Percentiles rank a stretch among this genome's conserved stretches.
These are phyloP conservation scores for Melanostoma scalare DNA, from an alignment of 2,888 invertebrate genomes.

Conservation along the genomic window DNA sequence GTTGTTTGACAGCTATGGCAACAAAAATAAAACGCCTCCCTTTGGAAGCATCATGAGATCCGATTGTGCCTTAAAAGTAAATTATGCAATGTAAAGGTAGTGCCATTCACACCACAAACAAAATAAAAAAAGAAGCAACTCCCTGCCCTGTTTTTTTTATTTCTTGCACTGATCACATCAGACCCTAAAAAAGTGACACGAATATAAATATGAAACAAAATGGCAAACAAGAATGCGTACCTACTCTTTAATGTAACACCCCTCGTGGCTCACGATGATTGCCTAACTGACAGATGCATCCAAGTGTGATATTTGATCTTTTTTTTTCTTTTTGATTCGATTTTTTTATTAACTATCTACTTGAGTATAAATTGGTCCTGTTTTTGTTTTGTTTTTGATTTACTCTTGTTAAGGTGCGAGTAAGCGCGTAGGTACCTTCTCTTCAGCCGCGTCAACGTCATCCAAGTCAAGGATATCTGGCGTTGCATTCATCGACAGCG, in stretches of 20 bases:
- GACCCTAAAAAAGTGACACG: conserved; percentile 54
- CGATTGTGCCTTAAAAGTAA: background rate
- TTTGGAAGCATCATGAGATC: conserved; percentile 15
- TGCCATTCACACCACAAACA: background rate
- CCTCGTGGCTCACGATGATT: conserved; percentile 46
- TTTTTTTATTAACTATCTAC: conserved; percentile 64
- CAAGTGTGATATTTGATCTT: conserved; percentile 70
- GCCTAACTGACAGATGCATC: conserved; percentile 69
- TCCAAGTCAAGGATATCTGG: conserved; percentile 44
- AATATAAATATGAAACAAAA: conserved; percentile 64
- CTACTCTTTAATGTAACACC: conserved; percentile 53
- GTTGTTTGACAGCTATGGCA: background rate
- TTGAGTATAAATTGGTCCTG: conserved; percentile 6
- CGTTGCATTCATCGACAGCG: conserved; percentile 51
- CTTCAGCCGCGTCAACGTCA: conserved; percentile 19
- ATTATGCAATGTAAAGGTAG: background rate
- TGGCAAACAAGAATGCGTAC: conserved; percentile 55
- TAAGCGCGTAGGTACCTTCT: conserved; percentile 1
- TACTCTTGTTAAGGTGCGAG: conserved; percentile 44
- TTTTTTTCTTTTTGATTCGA: conserved; percentile 58
- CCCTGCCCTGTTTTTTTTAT: conserved; percentile 29
- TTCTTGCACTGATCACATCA: conserved; percentile 50
- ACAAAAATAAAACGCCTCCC: conserved; percentile 24
- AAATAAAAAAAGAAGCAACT: conserved; percentile 39
- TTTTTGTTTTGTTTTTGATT: conserved; percentile 55